These are phyloP conservation scores for Chaetura pelagica DNA, from an alignment of 2,113 vertebrate species.

Conservation along the genomic window DNA sequence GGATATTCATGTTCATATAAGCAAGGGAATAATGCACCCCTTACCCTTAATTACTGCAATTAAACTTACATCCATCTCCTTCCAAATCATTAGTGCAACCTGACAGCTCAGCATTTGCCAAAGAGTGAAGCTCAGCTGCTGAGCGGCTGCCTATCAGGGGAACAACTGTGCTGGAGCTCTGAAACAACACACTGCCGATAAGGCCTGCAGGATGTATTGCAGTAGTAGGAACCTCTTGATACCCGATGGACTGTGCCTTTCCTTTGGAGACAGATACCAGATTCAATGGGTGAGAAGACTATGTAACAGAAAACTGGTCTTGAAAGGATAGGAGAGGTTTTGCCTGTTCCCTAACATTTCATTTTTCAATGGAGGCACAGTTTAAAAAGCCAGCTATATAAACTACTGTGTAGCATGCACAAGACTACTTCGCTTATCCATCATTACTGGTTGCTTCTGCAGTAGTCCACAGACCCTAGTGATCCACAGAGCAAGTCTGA, in stretches of 20 bases:
- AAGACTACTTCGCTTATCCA: background rate
- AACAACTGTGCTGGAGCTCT: background rate
- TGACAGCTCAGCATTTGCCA: constrained; percentile 46
- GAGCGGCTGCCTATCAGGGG: background rate
- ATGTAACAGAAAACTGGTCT: background rate
- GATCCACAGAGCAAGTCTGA: background rate
- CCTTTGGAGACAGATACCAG: background rate
- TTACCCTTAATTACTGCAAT: constrained; percentile 54
- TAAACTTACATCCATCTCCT: constrained; percentile 67
- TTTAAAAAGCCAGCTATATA: background rate
- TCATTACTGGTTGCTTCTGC: background rate
- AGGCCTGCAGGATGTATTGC: background rate
- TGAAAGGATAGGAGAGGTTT: background rate
- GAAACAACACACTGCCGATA: constrained; percentile 26
- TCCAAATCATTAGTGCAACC: constrained; percentile 17
- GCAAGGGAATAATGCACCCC: background rate
- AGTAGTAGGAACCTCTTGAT: background rate
- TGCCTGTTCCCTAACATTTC: background rate
- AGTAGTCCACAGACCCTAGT: background rate
- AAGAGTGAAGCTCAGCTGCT: background rate
- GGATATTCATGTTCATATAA: background rate
- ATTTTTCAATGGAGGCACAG: background rate
- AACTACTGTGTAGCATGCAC: background rate
- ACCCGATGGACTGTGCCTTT: background rate
- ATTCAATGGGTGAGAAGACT: background rate